phyloP scores from a whole-genome alignment of 2,888 invertebrate species.

The Elegia similella region DNA sequence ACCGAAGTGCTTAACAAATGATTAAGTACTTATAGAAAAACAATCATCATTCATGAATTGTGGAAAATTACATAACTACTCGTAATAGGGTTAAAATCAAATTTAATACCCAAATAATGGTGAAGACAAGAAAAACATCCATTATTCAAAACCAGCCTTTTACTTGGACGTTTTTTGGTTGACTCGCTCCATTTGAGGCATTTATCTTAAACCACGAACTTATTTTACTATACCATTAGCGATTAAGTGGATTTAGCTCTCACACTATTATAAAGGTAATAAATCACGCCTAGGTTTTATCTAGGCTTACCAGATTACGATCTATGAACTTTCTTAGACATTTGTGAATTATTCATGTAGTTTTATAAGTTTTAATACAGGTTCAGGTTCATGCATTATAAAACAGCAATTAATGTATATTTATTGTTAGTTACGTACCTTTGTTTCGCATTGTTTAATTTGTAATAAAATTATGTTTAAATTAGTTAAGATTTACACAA shows the following conservation, averaged over 20 bases:
- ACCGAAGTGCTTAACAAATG: too few relatives aligned
- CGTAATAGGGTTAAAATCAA: too few relatives aligned
- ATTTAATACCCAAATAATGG: too few relatives aligned
- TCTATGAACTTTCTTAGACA: background rate
- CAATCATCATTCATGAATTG: too few relatives aligned
- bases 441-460: background rate
- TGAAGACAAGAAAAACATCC: background rate
- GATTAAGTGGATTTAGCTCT: background rate
- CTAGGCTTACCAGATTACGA: background rate
- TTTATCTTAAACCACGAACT: background rate
- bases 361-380: background rate
- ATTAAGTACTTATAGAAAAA: too few relatives aligned
- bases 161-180: background rate
- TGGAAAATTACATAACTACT: too few relatives aligned
- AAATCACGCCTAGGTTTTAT: slow-evolving; percentile 26
- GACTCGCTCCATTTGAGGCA: background rate
- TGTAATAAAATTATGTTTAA: background rate
- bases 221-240: background rate
- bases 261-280: slow-evolving; percentile 21
- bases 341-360: background rate
- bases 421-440: background rate
- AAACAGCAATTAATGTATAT: background rate
- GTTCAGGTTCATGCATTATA: background rate
- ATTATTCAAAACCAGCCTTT: background rate
- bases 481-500: too few relatives aligned